phyloP scores from a whole-genome alignment of 2,113 vertebrate species.

The Columba livia region DNA sequence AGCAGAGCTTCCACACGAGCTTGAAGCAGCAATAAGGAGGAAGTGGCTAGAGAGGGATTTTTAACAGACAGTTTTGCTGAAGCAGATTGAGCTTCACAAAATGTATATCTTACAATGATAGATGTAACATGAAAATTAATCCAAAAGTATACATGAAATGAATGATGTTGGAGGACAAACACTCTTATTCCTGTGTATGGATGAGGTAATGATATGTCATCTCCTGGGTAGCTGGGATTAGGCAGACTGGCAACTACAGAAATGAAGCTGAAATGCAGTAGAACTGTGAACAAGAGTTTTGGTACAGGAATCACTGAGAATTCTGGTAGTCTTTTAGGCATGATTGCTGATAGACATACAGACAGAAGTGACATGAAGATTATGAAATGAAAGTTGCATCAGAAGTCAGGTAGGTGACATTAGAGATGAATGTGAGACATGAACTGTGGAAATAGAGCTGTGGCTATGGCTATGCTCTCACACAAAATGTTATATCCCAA shows the following conservation, averaged over 20 bases:
- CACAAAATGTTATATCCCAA: background rate
- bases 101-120: background rate
- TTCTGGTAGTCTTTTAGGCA: background rate
- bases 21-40: background rate
- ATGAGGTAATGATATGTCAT: background rate
- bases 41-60: background rate
- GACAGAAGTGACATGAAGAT: background rate
- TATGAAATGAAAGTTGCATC: background rate
- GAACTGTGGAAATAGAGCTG: background rate
- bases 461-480: background rate
- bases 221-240: background rate
- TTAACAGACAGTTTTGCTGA: background rate
- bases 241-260: background rate
- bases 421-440: background rate
- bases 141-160: background rate
- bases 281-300: background rate
- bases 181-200: background rate
- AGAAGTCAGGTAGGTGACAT: background rate
- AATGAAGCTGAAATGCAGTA: background rate
- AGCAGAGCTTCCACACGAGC: background rate
- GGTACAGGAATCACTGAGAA: background rate
- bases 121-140: background rate
- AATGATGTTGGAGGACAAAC: background rate
- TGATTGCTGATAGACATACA: background rate
- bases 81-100: background rate